Base-by-base conservation (phyloP, 2,888 invertebrate genomes). In the Eupithecia insigniata region DNA sequence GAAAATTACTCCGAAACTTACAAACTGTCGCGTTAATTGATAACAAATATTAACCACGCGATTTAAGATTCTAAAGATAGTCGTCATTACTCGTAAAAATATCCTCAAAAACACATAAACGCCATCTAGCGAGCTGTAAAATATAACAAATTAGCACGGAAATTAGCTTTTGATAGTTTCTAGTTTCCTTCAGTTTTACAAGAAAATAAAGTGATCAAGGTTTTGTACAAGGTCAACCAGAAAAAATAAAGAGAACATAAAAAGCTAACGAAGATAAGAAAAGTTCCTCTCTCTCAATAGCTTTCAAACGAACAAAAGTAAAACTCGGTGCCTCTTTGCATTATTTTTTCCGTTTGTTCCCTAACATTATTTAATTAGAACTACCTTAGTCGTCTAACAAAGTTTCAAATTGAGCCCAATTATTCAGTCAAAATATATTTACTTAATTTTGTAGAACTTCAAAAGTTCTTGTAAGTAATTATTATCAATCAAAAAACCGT, bases 21-120 rank as follows among this genome's bases (percentile, higher is more conserved):
- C n/a, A 83, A 83, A 84, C 83, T 86, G 87, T 86, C 85, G 79
- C 75, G 76, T 80, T 80, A 82, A 83, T 83, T 81, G 82, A 85
- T 84, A 85, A 87, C 82, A 84, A 76, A 81, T 77, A 82, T 85
- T 84, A 87, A 85, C 81, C 80, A 81, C 72, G 78, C 73, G 75
- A 81, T 83, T 76, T 80, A 80, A 79, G 76, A 77, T 71, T 77
- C 78, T 80, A 80, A 79, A 83, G 77, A 84, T 83, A 83, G 81
- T 62, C 76, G 14, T 76, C 76, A 79, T 81, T 81, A 78, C 82
- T 85, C 85, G 84, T 85, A 81, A 86, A 85, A 84, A 60, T 78
- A 78, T 78, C 79, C 75, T 80, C 79, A 80, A 73, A 71, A 69
- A 74, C 66, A 67, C 71, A 71, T 74, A 64, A 74, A 74, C 71